phyloP scores from a whole-genome alignment of 2,113 vertebrate genomes.

The Gymnarchus niloticus region DNA sequence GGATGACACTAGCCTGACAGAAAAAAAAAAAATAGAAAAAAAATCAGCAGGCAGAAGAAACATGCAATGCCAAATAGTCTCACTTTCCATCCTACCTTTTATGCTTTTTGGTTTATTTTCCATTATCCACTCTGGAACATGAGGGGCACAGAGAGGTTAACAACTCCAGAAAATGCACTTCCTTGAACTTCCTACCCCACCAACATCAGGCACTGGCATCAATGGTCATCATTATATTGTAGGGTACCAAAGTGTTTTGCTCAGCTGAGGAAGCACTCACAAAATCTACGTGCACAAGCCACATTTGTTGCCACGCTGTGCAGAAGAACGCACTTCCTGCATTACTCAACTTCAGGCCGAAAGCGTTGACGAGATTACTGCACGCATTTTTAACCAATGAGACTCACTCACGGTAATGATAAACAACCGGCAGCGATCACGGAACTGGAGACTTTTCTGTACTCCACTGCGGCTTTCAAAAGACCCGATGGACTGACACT shows the following conservation, averaged over 20 bases:
- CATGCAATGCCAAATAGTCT: conserved; percentile 38
- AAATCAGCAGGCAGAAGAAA: conserved; percentile 37
- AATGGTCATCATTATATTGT: not conserved
- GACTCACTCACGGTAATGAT: not conserved
- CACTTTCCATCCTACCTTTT: conserved; percentile 46
- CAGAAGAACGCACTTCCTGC: not conserved
- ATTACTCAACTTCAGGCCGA: not conserved
- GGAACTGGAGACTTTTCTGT: not conserved
- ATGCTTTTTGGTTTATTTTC: conserved; percentile 51
- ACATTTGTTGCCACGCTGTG: not conserved
- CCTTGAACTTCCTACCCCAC: not conserved
- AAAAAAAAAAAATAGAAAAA: conserved; percentile 25
- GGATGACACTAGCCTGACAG: conserved; percentile 60
- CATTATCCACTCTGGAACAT: conserved; percentile 26
- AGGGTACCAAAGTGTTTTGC: not conserved
- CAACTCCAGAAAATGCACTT: not conserved
- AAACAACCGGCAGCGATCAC: no score
- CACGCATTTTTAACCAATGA: not conserved
- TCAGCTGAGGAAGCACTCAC: no score
- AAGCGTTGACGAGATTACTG: not conserved
- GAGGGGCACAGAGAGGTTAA: not conserved
- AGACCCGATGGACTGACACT: not conserved
- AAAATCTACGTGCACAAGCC: not conserved
- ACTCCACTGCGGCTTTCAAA: not conserved
- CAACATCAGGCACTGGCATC: not conserved